These are phyloP conservation scores for Python bivittatus DNA, from an alignment of 2,113 vertebrate genomes.

Conservation along the genomic window DNA sequence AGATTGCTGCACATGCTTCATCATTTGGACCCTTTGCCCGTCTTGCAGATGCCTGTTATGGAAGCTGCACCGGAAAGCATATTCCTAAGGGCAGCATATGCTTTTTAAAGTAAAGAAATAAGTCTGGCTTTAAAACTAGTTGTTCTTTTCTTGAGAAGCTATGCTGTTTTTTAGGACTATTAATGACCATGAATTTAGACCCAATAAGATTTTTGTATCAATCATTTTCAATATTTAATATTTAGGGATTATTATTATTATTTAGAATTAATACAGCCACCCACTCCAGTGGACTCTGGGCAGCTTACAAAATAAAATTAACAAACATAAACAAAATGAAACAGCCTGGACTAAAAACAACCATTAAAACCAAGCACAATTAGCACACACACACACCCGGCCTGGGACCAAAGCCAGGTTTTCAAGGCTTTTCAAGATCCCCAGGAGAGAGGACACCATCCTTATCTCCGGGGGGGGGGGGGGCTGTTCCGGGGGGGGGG, in stretches of 20 bases:
- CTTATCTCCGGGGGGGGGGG: too few species aligned
- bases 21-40: background rate
- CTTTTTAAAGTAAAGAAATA: background rate
- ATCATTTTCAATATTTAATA: background rate
- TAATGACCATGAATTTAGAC: background rate
- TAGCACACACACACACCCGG: background rate
- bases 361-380: background rate
- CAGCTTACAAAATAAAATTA: background rate
- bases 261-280: background rate
- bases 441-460: background rate
- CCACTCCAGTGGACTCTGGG: too few species aligned
- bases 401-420: background rate
- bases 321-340: background rate
- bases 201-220: background rate
- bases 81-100: background rate
- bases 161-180: background rate
- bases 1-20: background rate
- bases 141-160: background rate
- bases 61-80: background rate
- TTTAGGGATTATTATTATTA: too few species aligned
- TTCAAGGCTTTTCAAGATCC: background rate
- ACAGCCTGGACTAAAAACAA: background rate
- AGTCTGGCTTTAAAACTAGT: background rate
- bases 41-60: background rate
- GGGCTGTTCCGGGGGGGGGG: too few species aligned